Conservation (phyloP, 1,140 invertebrate genomes). For the Holotrichia oblita region DNA sequence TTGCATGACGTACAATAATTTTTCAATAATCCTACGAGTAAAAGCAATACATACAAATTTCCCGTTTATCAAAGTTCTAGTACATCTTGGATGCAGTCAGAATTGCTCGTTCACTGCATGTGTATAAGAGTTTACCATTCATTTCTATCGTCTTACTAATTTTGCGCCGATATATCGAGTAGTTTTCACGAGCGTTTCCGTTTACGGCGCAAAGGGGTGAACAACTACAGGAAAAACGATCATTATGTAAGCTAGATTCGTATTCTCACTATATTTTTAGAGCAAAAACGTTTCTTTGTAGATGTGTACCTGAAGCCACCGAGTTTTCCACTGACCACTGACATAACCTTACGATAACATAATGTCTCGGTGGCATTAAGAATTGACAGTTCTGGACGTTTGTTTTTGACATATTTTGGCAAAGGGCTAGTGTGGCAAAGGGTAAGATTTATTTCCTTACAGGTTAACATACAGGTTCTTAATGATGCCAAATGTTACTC, state of each 20-base stretch:
- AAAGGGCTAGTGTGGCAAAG: no score
- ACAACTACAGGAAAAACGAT: neutral
- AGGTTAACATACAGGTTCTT: no score
- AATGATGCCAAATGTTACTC: no score
- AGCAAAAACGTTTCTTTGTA: neutral
- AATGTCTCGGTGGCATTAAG: no score
- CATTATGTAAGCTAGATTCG: neutral
- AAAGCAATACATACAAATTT: constrained; percentile 1
- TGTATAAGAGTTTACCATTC: neutral
- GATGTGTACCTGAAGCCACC: neutral
- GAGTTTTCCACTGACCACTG: no score
- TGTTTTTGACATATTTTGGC: no score
- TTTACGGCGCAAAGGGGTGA: neutral
- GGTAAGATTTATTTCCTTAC: no score
- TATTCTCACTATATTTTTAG: neutral
- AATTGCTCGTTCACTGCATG: neutral
- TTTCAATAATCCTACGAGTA: constrained; percentile 9
- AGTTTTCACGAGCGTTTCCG: neutral
- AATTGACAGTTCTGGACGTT: no score
- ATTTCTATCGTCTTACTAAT: neutral
- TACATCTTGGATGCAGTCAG: neutral
- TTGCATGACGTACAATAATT: constrained; percentile 4
- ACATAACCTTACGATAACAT: no score
- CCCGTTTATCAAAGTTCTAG: neutral
- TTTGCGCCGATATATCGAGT: neutral